Evolutionary conservation across 2,888 invertebrate species (phyloP).

Genomic region (Tipula unca): DNA sequence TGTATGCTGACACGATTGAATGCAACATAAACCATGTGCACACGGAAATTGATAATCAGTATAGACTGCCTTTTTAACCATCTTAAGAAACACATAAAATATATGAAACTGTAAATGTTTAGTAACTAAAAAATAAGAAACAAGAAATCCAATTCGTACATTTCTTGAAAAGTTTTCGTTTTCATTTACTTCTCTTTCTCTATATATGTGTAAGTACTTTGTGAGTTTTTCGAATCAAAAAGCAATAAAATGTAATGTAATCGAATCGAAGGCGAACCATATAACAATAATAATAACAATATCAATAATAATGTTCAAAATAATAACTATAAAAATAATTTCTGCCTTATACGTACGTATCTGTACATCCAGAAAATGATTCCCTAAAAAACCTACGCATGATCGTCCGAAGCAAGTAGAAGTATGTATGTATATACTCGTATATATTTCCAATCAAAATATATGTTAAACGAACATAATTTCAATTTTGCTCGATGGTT

Average conservation of each 20-base stretch:
- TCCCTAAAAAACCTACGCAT: background rate
- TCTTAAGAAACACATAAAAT: background rate
- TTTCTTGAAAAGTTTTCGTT: background rate
- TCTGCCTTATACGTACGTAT: background rate
- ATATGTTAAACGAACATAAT: background rate
- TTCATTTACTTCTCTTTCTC: background rate
- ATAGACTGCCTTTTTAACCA: background rate
- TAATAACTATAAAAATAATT: background rate
- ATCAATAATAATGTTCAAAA: background rate
- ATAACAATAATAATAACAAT: background rate
- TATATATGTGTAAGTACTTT: background rate
- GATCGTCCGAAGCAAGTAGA: background rate
- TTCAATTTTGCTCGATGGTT: too few species aligned
- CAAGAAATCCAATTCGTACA: background rate
- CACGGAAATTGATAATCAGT: background rate
- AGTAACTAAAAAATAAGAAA: background rate
- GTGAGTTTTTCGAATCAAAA: background rate
- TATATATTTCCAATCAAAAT: background rate
- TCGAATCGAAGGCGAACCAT: background rate
- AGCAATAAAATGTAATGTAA: background rate
- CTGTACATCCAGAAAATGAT: too few species aligned
- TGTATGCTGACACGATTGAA: background rate
- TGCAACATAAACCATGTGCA: too few species aligned
- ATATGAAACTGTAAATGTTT: background rate
- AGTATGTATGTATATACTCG: background rate